Base-by-base conservation (phyloP, 1,140 invertebrate species). In the Aphelenchoides fujianensis region DNA sequence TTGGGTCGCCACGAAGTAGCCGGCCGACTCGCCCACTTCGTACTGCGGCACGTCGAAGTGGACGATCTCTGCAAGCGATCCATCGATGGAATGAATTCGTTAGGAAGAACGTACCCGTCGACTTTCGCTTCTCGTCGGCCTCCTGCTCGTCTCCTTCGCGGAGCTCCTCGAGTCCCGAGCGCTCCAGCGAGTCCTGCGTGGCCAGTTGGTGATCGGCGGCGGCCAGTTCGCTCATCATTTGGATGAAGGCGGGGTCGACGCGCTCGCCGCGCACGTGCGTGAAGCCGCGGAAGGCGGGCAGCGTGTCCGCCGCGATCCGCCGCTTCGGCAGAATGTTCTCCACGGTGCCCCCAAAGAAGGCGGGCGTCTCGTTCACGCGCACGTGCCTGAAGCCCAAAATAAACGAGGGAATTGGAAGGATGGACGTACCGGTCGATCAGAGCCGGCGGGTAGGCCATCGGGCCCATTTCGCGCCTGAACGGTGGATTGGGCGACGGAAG, bases 281-380 rank as follows among this genome's bases (percentile, higher is more conserved):
- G 55, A 7, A 59, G 5, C 55, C 55, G 55, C 55, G 55, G 23
- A 59, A 59, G 12, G 5, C 55, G 5, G 55, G 55, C 55, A 59
- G 7, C 55, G 5, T 16, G 27, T 59, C 55, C 5, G 7, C 19
- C 5, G 5, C 34, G 55, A 59, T 7, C 34, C 5, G 5, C 5
- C 19, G 5, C 34, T 59, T 59, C 5, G 5, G 55, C 23, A 59
- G 55, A 59, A 59, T 59, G 55, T 59, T 59, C 19, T 59, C 55
- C 27, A 59, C 5, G 5, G 5, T 59, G 5, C 19, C 55, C 7
- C 55, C 55, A 59, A 59, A 59, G 55, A 59, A 59, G 27, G 55
- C 27, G 28, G 34, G 23, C 55, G 55, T 23, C 5, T 59, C 55
- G 5, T 59, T 5, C 5, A 5, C 19, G 7, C 55, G 55, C 5